Base-by-base conservation (phyloP, 2,113 vertebrate species). In the Paraplagusia blochii region DNA sequence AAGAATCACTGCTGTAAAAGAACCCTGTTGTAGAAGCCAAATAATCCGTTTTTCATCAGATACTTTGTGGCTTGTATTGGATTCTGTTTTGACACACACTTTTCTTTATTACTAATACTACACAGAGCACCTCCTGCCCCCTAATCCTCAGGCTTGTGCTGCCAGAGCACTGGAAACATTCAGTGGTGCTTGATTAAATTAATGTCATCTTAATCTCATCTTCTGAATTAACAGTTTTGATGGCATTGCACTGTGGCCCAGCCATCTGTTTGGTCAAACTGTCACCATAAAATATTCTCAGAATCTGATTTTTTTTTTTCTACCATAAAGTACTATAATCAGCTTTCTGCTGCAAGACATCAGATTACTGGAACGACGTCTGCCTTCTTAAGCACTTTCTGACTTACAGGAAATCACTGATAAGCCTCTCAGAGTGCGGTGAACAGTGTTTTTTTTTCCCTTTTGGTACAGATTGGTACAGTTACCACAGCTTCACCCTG, bases 141-240 rank as follows among this genome's bases (percentile, higher is more conserved):
- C 39, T 81, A 82, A 85, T 88, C 69, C 51, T 59, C 19, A 33
- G 53, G 50, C 43, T 55, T 45, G 53, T 36, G 53, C 69, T 77
- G 63, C 52, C 53, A 59, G 58, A 59, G 54, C 58, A 58, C 52
- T 58, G 55, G 46, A 61, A 66, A 71, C 81, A 85, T 83, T 53
- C 53, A 74, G 61, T 74, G 71, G 60, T 74, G 74, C 72, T 83
- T 84, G 78, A 87, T 88, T 80, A 86, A 88, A 85, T 85, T 50
- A 79, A 73, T 78, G 72, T 40, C 36, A 7, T 67, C 52, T 66
- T n/a, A n/a, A n/a, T n/a, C n/a, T n/a, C n/a, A n/a, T n/a, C 63
- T 52, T 64, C 64, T 58, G 57, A 57, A 51, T 63, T 60, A 57
- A 61, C 46, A 69, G 40, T 59, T 56, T 47, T 36, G 65, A 62